Evolutionary conservation across 2,888 invertebrate species (phyloP).

Genomic region (Campoplex nolae): DNA sequence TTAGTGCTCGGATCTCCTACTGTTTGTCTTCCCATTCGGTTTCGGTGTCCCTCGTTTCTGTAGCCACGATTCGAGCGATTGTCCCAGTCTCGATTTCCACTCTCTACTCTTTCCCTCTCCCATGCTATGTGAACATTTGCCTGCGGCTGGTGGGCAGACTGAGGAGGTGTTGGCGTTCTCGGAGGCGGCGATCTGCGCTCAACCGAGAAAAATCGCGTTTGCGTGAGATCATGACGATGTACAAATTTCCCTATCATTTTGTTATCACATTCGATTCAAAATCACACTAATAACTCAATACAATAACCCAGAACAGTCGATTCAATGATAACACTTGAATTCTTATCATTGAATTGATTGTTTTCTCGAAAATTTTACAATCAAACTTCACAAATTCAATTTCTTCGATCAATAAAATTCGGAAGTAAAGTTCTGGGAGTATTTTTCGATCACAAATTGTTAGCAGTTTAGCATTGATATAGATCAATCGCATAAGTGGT

Average conservation of each 20-base stretch:
- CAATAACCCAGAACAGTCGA: no score
- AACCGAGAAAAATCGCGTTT: conserved; percentile 8
- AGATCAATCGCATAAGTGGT: no score
- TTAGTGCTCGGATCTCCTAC: conserved; percentile 49
- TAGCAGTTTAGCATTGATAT: neutral
- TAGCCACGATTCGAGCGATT: conserved; percentile 79
- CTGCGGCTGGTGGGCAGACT: conserved; percentile 39
- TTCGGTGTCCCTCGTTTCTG: conserved; percentile 74
- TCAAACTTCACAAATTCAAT: neutral
- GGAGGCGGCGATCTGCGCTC: conserved; percentile 55
- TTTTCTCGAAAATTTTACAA: neutral
- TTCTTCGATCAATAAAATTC: neutral
- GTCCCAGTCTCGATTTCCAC: conserved; percentile 79
- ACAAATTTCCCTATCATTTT: neutral
- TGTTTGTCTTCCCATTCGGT: conserved; percentile 59
- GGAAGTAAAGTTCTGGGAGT: neutral
- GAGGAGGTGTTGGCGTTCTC: conserved; percentile 50
- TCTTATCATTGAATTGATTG: neutral
- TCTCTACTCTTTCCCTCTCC: conserved; percentile 75
- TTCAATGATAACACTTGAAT: neutral
- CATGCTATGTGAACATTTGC: conserved; percentile 53
- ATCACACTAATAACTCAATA: neutral
- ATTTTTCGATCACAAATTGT: neutral
- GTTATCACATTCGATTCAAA: neutral
- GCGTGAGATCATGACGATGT: neutral